These are phyloP conservation scores for Scatophagus argus DNA, from an alignment of 2,113 vertebrate genomes.

Conservation along the genomic window DNA sequence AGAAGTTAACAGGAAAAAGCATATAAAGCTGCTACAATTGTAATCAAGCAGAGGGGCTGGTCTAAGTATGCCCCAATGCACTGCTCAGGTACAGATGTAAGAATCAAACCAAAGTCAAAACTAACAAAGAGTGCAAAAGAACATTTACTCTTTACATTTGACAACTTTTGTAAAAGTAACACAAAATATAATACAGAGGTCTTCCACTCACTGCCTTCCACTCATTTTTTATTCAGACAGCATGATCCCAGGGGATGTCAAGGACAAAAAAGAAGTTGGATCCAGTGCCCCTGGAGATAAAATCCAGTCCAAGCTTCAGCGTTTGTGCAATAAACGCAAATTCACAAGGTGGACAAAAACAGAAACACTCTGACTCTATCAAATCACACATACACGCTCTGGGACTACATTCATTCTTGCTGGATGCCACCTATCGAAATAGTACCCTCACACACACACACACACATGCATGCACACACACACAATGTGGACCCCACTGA, in stretches of 20 bases:
- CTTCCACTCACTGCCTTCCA: background rate
- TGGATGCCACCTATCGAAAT: background rate
- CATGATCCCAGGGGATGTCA: background rate
- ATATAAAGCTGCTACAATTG: background rate
- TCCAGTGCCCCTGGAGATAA: background rate
- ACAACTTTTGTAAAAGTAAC: constrained; percentile 15
- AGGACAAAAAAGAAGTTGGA: constrained; percentile 19
- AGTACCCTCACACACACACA: background rate
- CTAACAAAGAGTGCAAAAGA: constrained; percentile 1
- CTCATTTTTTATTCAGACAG: constrained; percentile 1
- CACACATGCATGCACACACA: constrained; percentile 15
- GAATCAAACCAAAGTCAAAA: constrained; percentile 13
- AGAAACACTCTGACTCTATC: constrained; percentile 3
- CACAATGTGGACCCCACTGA: constrained; percentile 11
- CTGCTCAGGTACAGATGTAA: constrained; percentile 28
- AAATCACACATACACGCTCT: background rate
- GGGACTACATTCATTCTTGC: background rate
- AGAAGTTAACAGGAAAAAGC: background rate
- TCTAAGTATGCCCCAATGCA: constrained; percentile 22
- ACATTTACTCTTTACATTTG: constrained; percentile 8
- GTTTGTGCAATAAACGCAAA: background rate
- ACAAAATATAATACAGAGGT: background rate
- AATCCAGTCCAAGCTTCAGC: background rate
- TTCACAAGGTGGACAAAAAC: constrained; percentile 7
- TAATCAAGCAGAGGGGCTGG: constrained; percentile 9